Evolutionary conservation across 2,888 invertebrate species (phyloP).

Genomic region (Pristionchus entomophagus): DNA sequence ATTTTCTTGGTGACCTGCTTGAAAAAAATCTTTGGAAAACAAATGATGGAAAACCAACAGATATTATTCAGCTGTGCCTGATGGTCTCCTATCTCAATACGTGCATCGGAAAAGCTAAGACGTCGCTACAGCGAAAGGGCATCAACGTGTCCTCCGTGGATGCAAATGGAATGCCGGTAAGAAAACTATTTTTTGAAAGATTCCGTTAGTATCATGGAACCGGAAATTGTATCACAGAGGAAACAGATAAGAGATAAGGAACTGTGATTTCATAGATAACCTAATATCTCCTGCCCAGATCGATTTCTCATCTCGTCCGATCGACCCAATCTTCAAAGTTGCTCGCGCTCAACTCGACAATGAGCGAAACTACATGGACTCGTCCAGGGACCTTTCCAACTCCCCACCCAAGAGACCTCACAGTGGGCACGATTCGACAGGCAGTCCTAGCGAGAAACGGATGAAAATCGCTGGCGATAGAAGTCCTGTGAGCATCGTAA

Average conservation of each 20-base stretch:
- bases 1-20: too few relatives aligned
- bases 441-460: conserved; percentile 38
- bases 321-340: conserved; percentile 72
- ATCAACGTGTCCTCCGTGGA: conserved; percentile 61
- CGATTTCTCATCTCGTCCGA: conserved; percentile 71
- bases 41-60: too few relatives aligned
- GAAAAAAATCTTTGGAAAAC: too few relatives aligned
- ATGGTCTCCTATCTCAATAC: conserved; percentile 74
- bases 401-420: neutral
- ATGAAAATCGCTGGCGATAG: conserved; percentile 40
- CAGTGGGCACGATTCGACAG: neutral
- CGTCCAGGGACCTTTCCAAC: conserved; percentile 13
- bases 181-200: too few relatives aligned
- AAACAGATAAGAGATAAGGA: too few relatives aligned
- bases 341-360: conserved; percentile 67
- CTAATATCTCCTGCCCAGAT: conserved; percentile 55
- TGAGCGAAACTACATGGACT: conserved; percentile 44
- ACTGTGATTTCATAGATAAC: too few relatives aligned
- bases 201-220: too few relatives aligned
- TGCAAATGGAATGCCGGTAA: conserved; percentile 63
- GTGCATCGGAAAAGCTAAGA: conserved; percentile 68
- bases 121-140: conserved; percentile 66
- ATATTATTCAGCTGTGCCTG: conserved; percentile 63
- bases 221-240: too few relatives aligned
- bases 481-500: too few relatives aligned